phyloP scores from a whole-genome alignment of 2,113 vertebrate genomes.

The Eonycteris spelaea region DNA sequence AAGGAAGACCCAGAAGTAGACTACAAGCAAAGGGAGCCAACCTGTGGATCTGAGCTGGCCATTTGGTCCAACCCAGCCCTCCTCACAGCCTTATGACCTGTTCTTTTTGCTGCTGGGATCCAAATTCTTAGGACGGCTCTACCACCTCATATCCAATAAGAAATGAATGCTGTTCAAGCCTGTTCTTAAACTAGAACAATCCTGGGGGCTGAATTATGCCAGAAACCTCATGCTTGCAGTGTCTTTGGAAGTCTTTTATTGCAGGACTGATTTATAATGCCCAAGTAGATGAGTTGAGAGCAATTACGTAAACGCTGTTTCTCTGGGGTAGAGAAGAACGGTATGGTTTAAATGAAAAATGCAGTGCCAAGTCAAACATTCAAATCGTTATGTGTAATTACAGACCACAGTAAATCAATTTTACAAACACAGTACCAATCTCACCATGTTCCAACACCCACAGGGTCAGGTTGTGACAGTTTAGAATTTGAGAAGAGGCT shows the following conservation, averaged over 20 bases:
- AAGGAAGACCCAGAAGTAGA: neutral
- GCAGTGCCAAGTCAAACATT: conserved; percentile 51
- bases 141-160: neutral
- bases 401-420: conserved; percentile 58
- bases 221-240: neutral
- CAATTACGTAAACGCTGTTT: conserved; percentile 45
- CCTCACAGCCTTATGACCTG: fast-evolving
- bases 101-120: neutral
- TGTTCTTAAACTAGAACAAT: neutral
- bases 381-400: conserved; percentile 62
- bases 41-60: neutral
- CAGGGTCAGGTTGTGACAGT: neutral
- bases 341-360: conserved; percentile 60
- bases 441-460: neutral
- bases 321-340: conserved; percentile 30
- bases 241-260: conserved; percentile 55
- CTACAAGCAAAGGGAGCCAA: neutral
- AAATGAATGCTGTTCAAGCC: neutral
- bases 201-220: conserved; percentile 1
- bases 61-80: neutral
- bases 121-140: neutral
- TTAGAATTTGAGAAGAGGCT: neutral
- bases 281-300: conserved; percentile 45
- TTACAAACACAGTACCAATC: conserved; percentile 26
- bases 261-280: conserved; percentile 61